These are phyloP conservation scores for Sycon ciliatum DNA, from an alignment of 37 sponge, comb jelly and placozoan species.

Conservation along the genomic window DNA sequence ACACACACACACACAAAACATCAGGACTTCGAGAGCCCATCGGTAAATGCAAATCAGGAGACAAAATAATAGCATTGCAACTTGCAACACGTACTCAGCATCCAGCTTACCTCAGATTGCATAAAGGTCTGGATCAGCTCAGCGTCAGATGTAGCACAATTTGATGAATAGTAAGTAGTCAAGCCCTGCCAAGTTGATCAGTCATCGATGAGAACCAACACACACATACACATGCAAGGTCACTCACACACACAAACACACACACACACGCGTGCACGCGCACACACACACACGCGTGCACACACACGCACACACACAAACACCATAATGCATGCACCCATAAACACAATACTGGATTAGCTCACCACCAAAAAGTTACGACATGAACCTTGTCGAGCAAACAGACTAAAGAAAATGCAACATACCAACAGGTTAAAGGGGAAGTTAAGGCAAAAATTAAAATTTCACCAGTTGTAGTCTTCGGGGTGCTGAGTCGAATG, in stretches of 20 bases:
- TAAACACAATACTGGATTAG: not conserved
- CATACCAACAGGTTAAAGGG: too few species aligned
- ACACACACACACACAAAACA: slow-evolving; percentile 41
- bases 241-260: slow-evolving; percentile 18
- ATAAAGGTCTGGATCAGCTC: slow-evolving; percentile 75
- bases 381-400: not conserved
- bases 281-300: slow-evolving; percentile 14
- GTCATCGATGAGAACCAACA: too few species aligned
- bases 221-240: not conserved
- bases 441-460: too few species aligned
- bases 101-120: too few species aligned
- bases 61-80: too few species aligned
- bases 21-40: too few species aligned
- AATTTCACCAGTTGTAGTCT: too few species aligned
- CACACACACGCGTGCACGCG: slow-evolving; percentile 3
- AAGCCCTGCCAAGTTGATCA: slow-evolving; percentile 68
- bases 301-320: slow-evolving; percentile 16
- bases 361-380: not conserved
- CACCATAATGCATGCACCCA: not conserved
- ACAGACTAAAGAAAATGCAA: too few species aligned
- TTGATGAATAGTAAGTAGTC: slow-evolving; percentile 75
- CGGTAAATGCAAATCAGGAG: too few species aligned
- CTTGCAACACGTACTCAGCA: too few species aligned
- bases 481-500: too few species aligned
- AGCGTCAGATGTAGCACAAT: slow-evolving; percentile 52